Base-by-base conservation (phyloP, 2,113 vertebrate species). In the Siniperca chuatsi region DNA sequence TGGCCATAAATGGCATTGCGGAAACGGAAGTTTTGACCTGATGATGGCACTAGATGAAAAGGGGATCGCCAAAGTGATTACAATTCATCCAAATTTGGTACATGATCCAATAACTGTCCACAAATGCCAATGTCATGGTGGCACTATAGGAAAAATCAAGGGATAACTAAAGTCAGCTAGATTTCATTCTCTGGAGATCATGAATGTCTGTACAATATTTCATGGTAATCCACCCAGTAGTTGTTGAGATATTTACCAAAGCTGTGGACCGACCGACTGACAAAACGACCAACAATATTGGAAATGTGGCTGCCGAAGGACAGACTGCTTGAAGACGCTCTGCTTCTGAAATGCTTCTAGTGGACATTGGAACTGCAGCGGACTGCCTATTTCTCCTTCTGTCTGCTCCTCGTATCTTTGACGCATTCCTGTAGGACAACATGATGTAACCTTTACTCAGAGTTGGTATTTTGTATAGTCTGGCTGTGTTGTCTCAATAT, bases 401-500 rank as follows among this genome's bases (percentile, higher is more conserved):
- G 55, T 61, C 55, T 44, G n/a, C 74, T 55, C 57, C 48, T 61
- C 4, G 3, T 48, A 33, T 48, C 65, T 60, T 48, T n/a, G 54
- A 40, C 64, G 57, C 35, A 35, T 69, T 62, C 54, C 55, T 66
- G 33, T 1, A 46, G 37, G 71, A 55, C 64, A 20, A 61, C 37
- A 50, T 75, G 18, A 55, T 29, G 18, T 37, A 35, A 81, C 85
- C 74, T 71, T 37, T 77, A 23, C 80, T 75, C 78, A 8, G 40
- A 76, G 64, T 84, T 75, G 67, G 44, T 80, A 29, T 82, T 58
- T 75, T 18, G n/a, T n/a, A 40, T 61, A 20, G 72, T 90, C 78
- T 86, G 71, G 23, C 10, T 72, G 64, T 64, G 48, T 69, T 71
- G 86, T 84, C 50, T 82, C 44, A 33, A 52, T 64, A 60, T 74